Evolutionary conservation across 2,888 invertebrate species (phyloP).

Genomic region (Anodontia alba): DNA sequence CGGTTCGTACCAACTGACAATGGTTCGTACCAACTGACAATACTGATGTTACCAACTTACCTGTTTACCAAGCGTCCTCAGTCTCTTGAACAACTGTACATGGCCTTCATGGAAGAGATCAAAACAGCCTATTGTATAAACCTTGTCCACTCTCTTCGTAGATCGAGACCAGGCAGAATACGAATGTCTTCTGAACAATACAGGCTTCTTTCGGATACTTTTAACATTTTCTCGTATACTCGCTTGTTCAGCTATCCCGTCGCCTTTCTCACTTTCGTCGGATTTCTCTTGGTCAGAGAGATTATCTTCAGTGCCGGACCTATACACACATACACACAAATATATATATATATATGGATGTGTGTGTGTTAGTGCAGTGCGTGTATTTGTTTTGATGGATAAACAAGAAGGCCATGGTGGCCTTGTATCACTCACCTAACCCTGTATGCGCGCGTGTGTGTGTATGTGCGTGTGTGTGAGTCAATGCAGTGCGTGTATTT

Average conservation of each 20-base stretch:
- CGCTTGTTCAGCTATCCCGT: not conserved
- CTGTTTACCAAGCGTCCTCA: conserved; percentile 75
- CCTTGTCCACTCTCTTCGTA: conserved; percentile 66
- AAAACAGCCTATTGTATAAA: conserved; percentile 81
- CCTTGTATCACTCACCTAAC: too few species aligned
- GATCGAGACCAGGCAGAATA: conserved; percentile 34
- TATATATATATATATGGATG: too few species aligned
- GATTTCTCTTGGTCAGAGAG: conserved; percentile 9
- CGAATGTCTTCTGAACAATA: conserved; percentile 36
- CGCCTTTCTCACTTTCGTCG: not conserved
- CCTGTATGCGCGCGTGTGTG: too few species aligned
- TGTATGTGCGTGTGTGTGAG: too few species aligned
- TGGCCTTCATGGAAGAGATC: conserved; percentile 81
- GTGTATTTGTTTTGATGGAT: too few species aligned
- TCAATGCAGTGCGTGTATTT: too few species aligned
- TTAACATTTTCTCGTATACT: not conserved
- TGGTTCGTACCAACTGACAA: too few species aligned
- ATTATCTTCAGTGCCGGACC: conserved; percentile 1
- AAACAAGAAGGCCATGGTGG: too few species aligned
- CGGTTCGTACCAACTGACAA: too few species aligned
- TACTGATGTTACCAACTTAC: too few species aligned
- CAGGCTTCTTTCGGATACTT: not conserved
- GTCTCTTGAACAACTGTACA: conserved; percentile 67
- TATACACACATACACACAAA: not conserved
- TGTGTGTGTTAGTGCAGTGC: too few species aligned